These are phyloP conservation scores for Dicranocentrus wangi DNA, from an alignment of 2,888 invertebrate genomes.

Conservation along the genomic window DNA sequence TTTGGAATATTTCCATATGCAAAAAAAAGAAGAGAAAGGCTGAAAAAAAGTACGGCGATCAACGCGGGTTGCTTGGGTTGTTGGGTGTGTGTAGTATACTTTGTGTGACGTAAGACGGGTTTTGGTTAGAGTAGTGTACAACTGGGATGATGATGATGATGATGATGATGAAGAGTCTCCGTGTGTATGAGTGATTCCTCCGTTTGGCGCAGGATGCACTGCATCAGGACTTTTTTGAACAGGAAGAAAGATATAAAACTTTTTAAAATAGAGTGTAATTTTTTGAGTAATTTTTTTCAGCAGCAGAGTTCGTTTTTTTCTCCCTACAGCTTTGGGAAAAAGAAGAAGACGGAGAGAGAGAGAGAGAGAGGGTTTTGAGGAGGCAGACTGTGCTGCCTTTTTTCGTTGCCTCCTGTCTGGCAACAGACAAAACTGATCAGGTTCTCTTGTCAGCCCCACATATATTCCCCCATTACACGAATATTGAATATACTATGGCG, in stretches of 20 bases:
- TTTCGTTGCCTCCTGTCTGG: constrained; percentile 31
- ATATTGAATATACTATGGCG: background rate
- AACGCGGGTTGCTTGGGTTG: too few relatives aligned
- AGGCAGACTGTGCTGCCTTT: constrained; percentile 37
- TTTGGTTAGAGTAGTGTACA: too few relatives aligned
- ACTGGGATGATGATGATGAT: constrained; percentile 7
- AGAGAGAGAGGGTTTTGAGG: constrained; percentile 19
- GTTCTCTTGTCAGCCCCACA: background rate
- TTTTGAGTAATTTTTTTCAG: constrained; percentile 1
- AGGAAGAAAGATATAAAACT: constrained; percentile 6
- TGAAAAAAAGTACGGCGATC: too few relatives aligned
- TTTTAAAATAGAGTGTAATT: constrained; percentile 15
- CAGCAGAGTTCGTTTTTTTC: constrained; percentile 1
- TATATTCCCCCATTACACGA: background rate
- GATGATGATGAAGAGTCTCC: background rate
- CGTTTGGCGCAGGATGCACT: background rate
- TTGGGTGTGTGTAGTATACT: too few relatives aligned
- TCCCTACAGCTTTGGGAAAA: too few relatives aligned
- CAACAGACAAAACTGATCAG: constrained; percentile 44
- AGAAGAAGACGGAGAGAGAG: background rate
- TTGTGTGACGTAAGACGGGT: too few relatives aligned
- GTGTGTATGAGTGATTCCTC: background rate
- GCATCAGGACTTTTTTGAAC: background rate
- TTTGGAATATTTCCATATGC: constrained; percentile 57
- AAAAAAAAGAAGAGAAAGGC: background rate